phyloP scores from a whole-genome alignment of 2,797 vertebrate species.

The Thripadectes ignobilis region DNA sequence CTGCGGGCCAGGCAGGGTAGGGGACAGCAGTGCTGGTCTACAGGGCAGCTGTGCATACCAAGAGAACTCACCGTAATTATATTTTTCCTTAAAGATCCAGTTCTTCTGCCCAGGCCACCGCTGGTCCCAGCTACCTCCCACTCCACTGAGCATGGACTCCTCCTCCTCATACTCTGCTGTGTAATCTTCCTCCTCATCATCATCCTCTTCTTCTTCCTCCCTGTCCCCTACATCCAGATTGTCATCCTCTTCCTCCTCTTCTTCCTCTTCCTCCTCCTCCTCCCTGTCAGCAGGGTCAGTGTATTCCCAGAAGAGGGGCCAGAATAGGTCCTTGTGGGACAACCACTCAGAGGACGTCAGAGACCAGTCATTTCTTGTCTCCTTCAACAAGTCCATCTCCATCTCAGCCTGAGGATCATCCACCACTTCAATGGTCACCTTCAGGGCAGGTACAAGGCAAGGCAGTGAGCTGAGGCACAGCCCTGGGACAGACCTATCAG shows the following conservation, averaged over 20 bases:
- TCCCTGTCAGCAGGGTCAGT: conserved; percentile 76
- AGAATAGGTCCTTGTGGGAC: conserved; percentile 84
- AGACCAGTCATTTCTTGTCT: conserved; percentile 84
- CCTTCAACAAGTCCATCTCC: conserved; percentile 86
- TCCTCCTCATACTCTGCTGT: conserved; percentile 80
- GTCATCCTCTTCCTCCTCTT: conserved; percentile 73
- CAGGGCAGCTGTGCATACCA: not conserved
- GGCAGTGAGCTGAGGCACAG: not conserved
- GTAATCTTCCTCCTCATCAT: conserved; percentile 76
- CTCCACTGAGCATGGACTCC: conserved; percentile 79
- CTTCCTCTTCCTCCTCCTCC: conserved; percentile 61
- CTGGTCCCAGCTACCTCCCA: conserved; percentile 74
- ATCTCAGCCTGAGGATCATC: conserved; percentile 85
- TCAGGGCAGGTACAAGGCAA: not conserved
- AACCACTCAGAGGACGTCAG: conserved; percentile 80
- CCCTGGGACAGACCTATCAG: not conserved
- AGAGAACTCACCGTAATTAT: conserved; percentile 80
- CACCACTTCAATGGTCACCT: conserved; percentile 90
- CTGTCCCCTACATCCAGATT: conserved; percentile 69
- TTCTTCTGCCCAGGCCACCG: conserved; percentile 76
- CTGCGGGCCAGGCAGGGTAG: not conserved
- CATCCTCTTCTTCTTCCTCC: conserved; percentile 65
- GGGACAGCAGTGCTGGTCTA: not conserved
- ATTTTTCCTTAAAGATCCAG: conserved; percentile 81
- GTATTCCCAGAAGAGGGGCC: conserved; percentile 89